These are phyloP conservation scores for Hemibates koningsi DNA, from an alignment of 2,113 vertebrate genomes.

Conservation along the genomic window DNA sequence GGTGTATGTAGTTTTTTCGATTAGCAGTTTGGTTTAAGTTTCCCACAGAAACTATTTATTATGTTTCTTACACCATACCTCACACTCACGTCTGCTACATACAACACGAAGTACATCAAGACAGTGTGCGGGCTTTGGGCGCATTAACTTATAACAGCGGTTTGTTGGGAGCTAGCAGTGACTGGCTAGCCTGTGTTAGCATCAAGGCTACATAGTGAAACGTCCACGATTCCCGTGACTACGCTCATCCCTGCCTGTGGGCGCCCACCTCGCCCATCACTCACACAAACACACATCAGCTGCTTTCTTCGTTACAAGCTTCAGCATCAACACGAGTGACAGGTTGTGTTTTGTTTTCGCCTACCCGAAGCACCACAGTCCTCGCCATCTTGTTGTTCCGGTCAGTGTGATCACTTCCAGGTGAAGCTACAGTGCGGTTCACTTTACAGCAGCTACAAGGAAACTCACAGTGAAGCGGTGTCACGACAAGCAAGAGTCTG, in stretches of 20 bases:
- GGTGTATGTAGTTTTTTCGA: not conserved
- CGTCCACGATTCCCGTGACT: not conserved
- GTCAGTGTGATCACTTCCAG: constrained; percentile 39
- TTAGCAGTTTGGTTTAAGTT: not conserved
- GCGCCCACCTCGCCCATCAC: not conserved
- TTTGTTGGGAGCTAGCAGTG: not conserved
- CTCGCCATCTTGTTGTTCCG: constrained; percentile 81
- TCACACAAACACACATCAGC: not conserved
- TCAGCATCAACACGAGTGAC: not conserved
- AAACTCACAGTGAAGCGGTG: not conserved
- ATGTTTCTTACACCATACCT: not conserved
- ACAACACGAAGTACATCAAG: not conserved
- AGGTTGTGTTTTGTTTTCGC: constrained; percentile 47
- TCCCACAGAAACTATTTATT: not conserved
- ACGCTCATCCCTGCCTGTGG: not conserved
- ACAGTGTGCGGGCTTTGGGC: not conserved
- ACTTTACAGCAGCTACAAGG: not conserved
- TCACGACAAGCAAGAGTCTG: not conserved
- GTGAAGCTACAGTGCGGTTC: not conserved
- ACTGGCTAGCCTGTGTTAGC: not conserved
- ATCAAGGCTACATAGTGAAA: not conserved
- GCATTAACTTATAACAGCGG: not conserved
- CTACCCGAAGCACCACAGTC: constrained; percentile 79
- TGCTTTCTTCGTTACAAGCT: not conserved
- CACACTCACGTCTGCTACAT: not conserved